phyloP scores from a whole-genome alignment of 92 coral and sea anemone species.

The Siderastrea radians region DNA sequence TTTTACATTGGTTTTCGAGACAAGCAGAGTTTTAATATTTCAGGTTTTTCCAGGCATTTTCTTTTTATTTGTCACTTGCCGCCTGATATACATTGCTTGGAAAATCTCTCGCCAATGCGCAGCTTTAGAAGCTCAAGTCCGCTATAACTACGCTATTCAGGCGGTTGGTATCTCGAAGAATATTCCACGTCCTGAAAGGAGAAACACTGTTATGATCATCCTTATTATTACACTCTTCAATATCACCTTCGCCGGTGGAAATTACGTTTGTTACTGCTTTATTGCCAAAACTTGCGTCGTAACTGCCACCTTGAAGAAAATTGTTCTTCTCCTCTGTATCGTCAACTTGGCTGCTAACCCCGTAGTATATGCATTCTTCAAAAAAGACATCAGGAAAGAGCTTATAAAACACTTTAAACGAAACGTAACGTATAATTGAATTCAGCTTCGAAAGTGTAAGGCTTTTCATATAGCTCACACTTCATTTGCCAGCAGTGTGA shows the following conservation, averaged over 20 bases:
- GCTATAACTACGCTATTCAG: not conserved
- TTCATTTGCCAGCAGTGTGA: no score
- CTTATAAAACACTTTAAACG: not conserved
- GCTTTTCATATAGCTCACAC: no score
- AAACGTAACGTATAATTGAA: not conserved
- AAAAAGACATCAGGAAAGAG: conserved; percentile 16
- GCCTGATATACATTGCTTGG: conserved; percentile 2
- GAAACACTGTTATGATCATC: not conserved
- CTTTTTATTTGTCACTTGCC: conserved; percentile 16
- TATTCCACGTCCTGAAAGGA: not conserved
- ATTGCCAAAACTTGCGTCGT: not conserved
- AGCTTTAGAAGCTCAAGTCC: conserved; percentile 11
- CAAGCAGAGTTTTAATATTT: conserved; percentile 9
- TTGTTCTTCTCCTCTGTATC: conserved; percentile 10
- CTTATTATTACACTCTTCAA: conserved; percentile 18
- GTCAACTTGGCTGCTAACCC: conserved; percentile 21
- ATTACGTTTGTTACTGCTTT: conserved; percentile 13
- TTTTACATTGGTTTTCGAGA: conserved; percentile 15
- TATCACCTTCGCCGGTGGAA: conserved; percentile 8
- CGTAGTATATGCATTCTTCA: conserved; percentile 16
- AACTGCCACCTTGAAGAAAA: not conserved
- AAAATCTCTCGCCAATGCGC: conserved; percentile 13
- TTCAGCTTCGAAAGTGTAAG: not conserved
- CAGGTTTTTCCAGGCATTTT: conserved; percentile 17
- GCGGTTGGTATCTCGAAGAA: not conserved